Base-by-base conservation (phyloP, 2,888 invertebrate genomes). In the Agrotis ipsilon region DNA sequence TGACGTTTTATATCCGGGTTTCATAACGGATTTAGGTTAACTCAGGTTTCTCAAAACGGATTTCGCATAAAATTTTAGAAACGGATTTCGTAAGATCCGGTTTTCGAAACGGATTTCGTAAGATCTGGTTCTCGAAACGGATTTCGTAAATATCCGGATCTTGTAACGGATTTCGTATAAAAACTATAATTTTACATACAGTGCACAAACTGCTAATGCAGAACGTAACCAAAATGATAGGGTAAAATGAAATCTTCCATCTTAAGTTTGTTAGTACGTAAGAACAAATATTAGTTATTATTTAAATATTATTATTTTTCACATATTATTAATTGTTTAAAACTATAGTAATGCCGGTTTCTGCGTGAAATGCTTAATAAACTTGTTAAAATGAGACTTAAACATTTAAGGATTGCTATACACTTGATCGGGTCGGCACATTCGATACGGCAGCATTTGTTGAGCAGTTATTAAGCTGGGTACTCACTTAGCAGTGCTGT, bases 231-330 rank as follows among this genome's bases (percentile, higher is more conserved):
- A 93, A 94, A 93, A 89, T 74, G 72, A 80, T 91, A 91, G 90
- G 84, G 68, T 87, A 88, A 87, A 86, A 87, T 76, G 71, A 85
- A 80, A 89, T 92, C 92, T 94, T 93, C 93, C 93, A 92, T 89
- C 77, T 83, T 90, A 91, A 83, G 87, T 94, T 93, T 88, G 81
- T 89, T 93, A 93, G 90, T 88, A 88, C 83, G 87, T 92, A 92
- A 91, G 88, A 82, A 85, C 84, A 87, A 90, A 87, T 83, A 85
- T 86, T 78, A 88, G 87, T 86, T 88, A 79, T 85, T 86, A 80
- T 85, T 86, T 83, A 87, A 86, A 88, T 83, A 82, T 81, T 83
- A 82, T 81, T 73, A 68, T 82, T 72, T 82, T 72, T 80, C 83
- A 87, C 85, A 80, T 76, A 82, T 85, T 84, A 67, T 72, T 78